Evolutionary conservation across 2,113 vertebrate genomes (phyloP).

Genomic region (Cichladusa arquata): DNA sequence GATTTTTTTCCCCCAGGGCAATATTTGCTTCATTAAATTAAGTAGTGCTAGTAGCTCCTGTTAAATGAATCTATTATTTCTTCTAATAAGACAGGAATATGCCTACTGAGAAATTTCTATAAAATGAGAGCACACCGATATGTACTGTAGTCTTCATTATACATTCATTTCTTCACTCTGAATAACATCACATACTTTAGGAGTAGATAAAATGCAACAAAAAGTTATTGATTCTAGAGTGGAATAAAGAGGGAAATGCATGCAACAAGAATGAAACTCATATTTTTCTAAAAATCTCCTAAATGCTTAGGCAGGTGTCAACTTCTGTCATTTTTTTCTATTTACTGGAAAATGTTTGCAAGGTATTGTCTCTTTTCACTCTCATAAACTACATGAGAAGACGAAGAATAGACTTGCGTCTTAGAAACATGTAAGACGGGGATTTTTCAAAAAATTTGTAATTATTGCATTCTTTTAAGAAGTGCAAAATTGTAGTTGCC

Average conservation of each 20-base stretch:
- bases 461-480: not conserved
- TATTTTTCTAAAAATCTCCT: not conserved
- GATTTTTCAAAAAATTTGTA: accelerated
- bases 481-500: not conserved
- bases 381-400: not conserved
- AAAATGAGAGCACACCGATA: not conserved
- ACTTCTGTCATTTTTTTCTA: not conserved
- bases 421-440: not conserved
- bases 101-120: not conserved
- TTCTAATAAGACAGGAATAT: not conserved
- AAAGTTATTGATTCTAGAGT: not conserved
- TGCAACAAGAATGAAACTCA: not conserved
- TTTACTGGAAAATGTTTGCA: not conserved
- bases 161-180: not conserved
- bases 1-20: not conserved
- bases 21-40: not conserved
- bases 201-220: not conserved
- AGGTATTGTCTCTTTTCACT: not conserved
- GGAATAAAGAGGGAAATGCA: not conserved
- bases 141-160: not conserved
- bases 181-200: not conserved
- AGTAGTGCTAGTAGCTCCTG: not conserved
- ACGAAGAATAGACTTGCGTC: not conserved
- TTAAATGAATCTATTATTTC: not conserved
- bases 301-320: not conserved